phyloP scores from a whole-genome alignment of 2,888 invertebrate genomes.

The Allophyes oxyacanthae region DNA sequence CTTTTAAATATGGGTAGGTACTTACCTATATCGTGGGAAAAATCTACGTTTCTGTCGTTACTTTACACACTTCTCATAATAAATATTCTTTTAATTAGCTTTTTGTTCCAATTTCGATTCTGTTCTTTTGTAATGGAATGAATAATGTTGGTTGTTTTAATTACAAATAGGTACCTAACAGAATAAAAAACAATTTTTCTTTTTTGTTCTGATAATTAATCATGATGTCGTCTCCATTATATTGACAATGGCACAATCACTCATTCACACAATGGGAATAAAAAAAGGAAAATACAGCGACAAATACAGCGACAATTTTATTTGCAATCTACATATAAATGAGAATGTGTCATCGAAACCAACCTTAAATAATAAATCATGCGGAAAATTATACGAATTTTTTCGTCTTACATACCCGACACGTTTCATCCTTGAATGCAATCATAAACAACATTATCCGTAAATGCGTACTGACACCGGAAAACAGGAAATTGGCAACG shows the following conservation, averaged over 20 bases:
- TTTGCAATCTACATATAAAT: neutral
- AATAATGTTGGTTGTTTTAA: constrained; percentile 7
- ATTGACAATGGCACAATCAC: constrained; percentile 4
- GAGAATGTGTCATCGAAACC: neutral
- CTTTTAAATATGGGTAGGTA: too few species aligned
- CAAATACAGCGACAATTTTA: neutral
- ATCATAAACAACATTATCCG: constrained; percentile 14
- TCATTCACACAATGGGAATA: constrained; percentile 8
- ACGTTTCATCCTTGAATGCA: constrained; percentile 17
- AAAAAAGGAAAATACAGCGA: constrained; percentile 3
- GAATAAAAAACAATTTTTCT: constrained; percentile 9
- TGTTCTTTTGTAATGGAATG: constrained; percentile 20
- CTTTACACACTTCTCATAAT: neutral
- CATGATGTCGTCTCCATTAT: constrained; percentile 4
- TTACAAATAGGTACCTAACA: too few species aligned
- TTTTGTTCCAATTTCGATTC: constrained; percentile 6
- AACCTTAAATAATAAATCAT: neutral
- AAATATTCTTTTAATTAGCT: constrained; percentile 2
- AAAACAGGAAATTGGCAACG: constrained; percentile 27
- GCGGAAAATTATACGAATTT: constrained; percentile 1
- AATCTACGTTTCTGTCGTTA: neutral
- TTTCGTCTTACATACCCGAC: neutral
- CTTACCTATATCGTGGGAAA: neutral
- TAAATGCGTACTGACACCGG: constrained; percentile 15
- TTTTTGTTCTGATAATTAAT: constrained; percentile 5